Evolutionary conservation across 2,797 vertebrate genomes (phyloP).

Genomic region (Hephaestus fuliginosus): DNA sequence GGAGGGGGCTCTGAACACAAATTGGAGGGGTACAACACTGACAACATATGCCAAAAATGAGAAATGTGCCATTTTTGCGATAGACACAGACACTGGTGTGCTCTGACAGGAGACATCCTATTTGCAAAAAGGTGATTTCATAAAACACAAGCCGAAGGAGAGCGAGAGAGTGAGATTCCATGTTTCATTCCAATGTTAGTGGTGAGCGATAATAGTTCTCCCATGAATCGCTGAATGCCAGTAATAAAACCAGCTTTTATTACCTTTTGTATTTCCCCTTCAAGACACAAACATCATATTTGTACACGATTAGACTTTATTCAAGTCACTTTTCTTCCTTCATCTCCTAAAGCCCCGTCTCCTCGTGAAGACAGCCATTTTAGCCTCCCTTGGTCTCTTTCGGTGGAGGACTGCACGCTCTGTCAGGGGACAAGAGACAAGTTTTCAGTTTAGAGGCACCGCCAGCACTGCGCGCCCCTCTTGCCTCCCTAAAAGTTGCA

Average conservation of each 20-base stretch:
- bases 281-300: conserved; percentile 64
- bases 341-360: conserved; percentile 6
- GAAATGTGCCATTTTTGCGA: conserved; percentile 80
- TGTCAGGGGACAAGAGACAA: conserved; percentile 41
- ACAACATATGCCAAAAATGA: conserved; percentile 87
- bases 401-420: conserved; percentile 37
- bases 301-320: conserved; percentile 69
- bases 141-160: conserved; percentile 73
- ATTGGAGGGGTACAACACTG: conserved; percentile 86
- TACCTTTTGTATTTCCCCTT: conserved; percentile 71
- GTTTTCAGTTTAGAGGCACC: conserved; percentile 65
- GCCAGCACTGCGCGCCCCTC: conserved; percentile 20
- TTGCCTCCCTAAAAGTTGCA: conserved; percentile 61
- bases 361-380: conserved; percentile 65
- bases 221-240: conserved; percentile 61
- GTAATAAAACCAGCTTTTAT: conserved; percentile 73
- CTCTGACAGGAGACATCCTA: conserved; percentile 84
- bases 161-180: conserved; percentile 47
- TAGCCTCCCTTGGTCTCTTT: conserved; percentile 48
- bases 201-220: conserved; percentile 71
- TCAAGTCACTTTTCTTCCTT: conserved; percentile 67
- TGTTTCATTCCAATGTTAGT: conserved; percentile 66
- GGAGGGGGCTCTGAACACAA: conserved; percentile 82
- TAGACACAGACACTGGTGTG: conserved; percentile 78
- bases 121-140: conserved; percentile 84